Conservation (phyloP, 2,888 invertebrate genomes). For the Ochropleura plecta region DNA sequence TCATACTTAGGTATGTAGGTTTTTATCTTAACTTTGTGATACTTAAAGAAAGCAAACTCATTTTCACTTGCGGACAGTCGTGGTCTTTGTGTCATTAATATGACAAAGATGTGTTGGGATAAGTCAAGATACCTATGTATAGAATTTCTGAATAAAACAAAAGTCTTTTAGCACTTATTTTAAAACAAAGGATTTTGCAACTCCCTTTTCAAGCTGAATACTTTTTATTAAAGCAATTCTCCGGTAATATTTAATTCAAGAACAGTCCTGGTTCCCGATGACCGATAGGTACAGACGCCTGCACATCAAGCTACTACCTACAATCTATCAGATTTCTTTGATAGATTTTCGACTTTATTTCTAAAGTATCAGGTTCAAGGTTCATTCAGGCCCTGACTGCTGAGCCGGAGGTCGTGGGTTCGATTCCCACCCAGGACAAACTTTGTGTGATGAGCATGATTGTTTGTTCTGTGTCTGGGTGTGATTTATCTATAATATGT, state of each 20-base stretch:
- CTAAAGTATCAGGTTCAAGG: no score
- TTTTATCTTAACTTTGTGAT: not conserved
- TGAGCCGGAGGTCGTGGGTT: no score
- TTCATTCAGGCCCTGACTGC: no score
- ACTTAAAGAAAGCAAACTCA: slow-evolving; percentile 22
- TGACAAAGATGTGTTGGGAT: slow-evolving; percentile 56
- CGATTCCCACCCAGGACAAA: no score
- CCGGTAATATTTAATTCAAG: not conserved
- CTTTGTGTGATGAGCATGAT: no score
- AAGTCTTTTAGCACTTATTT: slow-evolving; percentile 43
- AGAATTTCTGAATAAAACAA: slow-evolving; percentile 55
- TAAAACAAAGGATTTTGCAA: slow-evolving; percentile 53
- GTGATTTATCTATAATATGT: no score
- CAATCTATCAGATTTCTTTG: no score
- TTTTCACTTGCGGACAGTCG: not conserved
- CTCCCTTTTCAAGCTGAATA: slow-evolving; percentile 18
- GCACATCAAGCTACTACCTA: no score
- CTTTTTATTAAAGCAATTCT: slow-evolving; percentile 1
- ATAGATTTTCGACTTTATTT: no score
- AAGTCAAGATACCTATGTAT: slow-evolving; percentile 33
- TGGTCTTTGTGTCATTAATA: slow-evolving; percentile 36
- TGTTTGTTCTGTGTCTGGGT: no score
- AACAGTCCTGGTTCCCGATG: not conserved
- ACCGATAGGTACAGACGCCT: no score
- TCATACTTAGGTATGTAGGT: not conserved